Base-by-base conservation (phyloP, 1,140 invertebrate genomes). In the Battus philenor region DNA sequence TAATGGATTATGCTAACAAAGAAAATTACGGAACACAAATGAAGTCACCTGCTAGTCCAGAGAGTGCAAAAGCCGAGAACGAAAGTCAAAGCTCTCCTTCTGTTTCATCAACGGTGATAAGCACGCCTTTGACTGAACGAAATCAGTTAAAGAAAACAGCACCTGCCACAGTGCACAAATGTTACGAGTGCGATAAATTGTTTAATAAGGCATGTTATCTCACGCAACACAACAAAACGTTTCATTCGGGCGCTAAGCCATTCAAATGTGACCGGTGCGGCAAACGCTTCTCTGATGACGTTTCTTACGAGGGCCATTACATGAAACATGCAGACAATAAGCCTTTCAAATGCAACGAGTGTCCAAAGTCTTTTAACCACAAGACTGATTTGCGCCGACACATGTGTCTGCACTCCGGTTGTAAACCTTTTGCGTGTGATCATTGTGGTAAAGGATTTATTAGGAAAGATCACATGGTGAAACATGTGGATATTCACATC, bases 381-480 rank as follows among this genome's bases (percentile, higher is more conserved):
- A 97, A 97, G 80, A 97, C 96, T 17, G 96, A 98, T 75, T 86
- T 97, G 53, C 90, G 95, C 10, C 88, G 96, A 27, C 96, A 98
- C 76, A 91, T 93, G 86, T 95, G 94, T 63, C 90, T 95, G 29
- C 95, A 97, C 77, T 94, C 90, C 45, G 93, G 90, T 6, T 87
- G 91, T 54, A 95, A 94, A 68, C 95, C 95, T 7, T 96, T 93
- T 74, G 86, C 89, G 31, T 97, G 95, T 85, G 87, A 90, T 43
- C 89, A 89, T 20, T 97, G 95, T 71, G 90, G 90, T 30, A 98
- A 97, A 82, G 93, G 94, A 12, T 97, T 97, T 80, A 97, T 95
- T 54, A 90, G 97, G 36, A 96, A 97, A 76, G 97, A 98, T 78
- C 97, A 98, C 78, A 94, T 98, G 93, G 90, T 95, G 45, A 98